phyloP scores from a whole-genome alignment of 2,113 vertebrate genomes.

The Poecile atricapillus region DNA sequence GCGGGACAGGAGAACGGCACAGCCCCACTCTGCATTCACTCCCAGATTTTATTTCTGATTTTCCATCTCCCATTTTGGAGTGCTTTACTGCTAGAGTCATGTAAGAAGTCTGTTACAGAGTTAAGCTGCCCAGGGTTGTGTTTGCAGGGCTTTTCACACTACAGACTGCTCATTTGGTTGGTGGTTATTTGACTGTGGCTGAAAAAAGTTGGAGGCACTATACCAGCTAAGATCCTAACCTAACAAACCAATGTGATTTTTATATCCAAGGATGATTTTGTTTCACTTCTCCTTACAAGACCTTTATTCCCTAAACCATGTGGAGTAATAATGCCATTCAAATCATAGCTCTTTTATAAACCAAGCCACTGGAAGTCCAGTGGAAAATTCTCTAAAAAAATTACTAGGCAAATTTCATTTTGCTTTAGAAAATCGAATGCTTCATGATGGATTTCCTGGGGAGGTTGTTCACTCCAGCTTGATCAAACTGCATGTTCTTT shows the following conservation, averaged over 20 bases:
- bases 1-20: rapidly evolving
- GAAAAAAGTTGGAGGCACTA: background rate
- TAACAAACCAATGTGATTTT: background rate
- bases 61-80: background rate
- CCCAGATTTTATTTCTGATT: background rate
- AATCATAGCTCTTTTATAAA: background rate
- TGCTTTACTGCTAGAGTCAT: background rate
- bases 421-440: background rate
- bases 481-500: background rate
- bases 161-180: background rate
- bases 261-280: background rate
- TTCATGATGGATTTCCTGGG: background rate
- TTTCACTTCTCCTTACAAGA: background rate
- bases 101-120: background rate
- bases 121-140: background rate
- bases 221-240: background rate
- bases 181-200: background rate
- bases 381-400: background rate
- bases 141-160: background rate
- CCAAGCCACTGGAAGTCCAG: background rate
- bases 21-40: background rate
- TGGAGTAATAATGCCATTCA: background rate
- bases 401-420: background rate
- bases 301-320: background rate
- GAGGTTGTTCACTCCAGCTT: background rate